Evolutionary conservation across 2,888 invertebrate species (phyloP).

Genomic region (Sisyra terminalis): DNA sequence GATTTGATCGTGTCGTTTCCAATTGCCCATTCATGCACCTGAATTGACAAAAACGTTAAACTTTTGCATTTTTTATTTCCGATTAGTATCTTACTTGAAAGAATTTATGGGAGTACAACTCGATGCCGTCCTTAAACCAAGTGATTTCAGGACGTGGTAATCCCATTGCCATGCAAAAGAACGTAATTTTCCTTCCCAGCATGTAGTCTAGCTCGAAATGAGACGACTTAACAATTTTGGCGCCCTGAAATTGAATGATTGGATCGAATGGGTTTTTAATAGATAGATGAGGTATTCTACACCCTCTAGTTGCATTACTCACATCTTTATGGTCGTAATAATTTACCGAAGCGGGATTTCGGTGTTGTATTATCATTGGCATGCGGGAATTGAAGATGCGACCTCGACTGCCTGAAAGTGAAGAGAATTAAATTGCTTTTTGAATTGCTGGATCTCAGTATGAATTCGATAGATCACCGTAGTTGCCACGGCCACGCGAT

Average conservation of each 20-base stretch:
- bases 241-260: conserved; percentile 47
- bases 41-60: conserved; percentile 8
- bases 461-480: too few species aligned
- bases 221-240: conserved; percentile 49
- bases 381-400: conserved; percentile 31
- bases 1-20: conserved; percentile 48
- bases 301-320: conserved; percentile 23
- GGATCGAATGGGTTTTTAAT: neutral
- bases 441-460: too few species aligned
- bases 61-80: conserved; percentile 5
- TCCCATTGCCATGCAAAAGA: conserved; percentile 53
- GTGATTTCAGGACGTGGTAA: conserved; percentile 56
- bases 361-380: conserved; percentile 36
- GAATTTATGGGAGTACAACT: conserved; percentile 52
- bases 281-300: neutral
- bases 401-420: conserved; percentile 21
- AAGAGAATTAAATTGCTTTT: neutral
- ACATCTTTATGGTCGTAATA: conserved; percentile 51
- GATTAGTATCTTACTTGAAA: conserved; percentile 34
- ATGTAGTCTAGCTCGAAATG: conserved; percentile 58
- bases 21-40: conserved; percentile 50
- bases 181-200: conserved; percentile 57
- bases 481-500: too few species aligned
- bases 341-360: conserved; percentile 36
- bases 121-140: conserved; percentile 63